Conservation (phyloP, 2,888 invertebrate species). For the Exephanes ischioxanthus region DNA sequence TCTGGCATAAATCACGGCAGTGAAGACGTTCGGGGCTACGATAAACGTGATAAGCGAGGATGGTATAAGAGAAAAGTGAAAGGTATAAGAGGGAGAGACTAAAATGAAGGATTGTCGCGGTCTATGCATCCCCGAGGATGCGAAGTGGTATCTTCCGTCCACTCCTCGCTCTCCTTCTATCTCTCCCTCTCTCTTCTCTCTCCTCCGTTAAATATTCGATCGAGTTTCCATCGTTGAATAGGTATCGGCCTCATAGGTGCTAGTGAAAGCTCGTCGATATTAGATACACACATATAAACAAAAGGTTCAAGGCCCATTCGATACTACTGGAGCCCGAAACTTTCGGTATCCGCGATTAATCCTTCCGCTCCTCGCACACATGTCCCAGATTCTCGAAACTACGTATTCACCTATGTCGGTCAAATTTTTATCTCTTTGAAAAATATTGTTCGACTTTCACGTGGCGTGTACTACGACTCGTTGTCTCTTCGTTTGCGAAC, state of each 20-base stretch:
- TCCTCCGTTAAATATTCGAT: conserved; percentile 17
- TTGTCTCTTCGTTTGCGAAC: not conserved
- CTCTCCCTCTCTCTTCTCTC: not conserved
- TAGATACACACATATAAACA: conserved; percentile 15
- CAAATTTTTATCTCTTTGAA: not conserved
- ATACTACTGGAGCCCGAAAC: not conserved
- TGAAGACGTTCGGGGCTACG: conserved; percentile 13
- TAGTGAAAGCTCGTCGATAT: conserved; percentile 24
- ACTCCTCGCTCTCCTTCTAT: not conserved
- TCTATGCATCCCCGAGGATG: not conserved
- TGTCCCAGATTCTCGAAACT: conserved; percentile 1
- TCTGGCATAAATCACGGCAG: not conserved
- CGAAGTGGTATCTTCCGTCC: conserved; percentile 1
- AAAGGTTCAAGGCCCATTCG: conserved; percentile 19
- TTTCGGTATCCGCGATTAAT: conserved; percentile 6
- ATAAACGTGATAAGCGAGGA: conserved; percentile 11
- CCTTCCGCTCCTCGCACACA: conserved; percentile 12
- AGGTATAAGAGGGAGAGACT: not conserved
- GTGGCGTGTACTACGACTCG: not conserved
- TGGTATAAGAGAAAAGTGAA: not conserved
- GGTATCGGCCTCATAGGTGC: conserved; percentile 4
- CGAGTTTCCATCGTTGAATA: conserved; percentile 18
- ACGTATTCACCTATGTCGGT: not conserved
- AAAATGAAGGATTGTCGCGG: conserved; percentile 14
- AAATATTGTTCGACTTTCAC: not conserved